Evolutionary conservation across 1,140 invertebrate species (phyloP), one percentile per base, ranked within the genome.

Genomic region (Macrocentrus cingulum): DNA sequence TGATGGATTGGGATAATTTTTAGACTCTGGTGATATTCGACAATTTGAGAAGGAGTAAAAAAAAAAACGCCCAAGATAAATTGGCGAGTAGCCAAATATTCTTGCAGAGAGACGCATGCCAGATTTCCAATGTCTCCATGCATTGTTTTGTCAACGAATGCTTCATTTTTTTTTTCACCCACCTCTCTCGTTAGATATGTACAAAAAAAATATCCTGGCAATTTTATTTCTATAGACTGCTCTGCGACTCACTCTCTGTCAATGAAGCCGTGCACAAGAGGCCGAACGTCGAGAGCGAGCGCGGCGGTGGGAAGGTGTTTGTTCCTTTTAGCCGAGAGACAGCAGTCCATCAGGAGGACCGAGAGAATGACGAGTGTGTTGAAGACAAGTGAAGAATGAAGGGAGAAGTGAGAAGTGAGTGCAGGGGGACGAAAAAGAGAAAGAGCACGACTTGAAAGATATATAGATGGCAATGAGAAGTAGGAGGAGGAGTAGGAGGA

Each of bases 401-500:
- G 36, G 3, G 36, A 39, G 25, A 29, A 29, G 25, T 19, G 36
- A 39, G 25, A 29, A 29, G 25, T 19, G 36, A 13, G 18, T 36
- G 52, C 22, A 23, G 25, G 36, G 51, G 50, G 58, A 58, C 42
- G 49, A 65, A 56, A 19, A 48, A 46, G 56, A 62, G 13, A 46
- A 59, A 52, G 52, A 41, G 22, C 20, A 20, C n/a, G 22, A 22
- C 25, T 29, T 29, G 25, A 29, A 29, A 29, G 25, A 29, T 29
- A 29, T 29, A 29, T 29, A 29, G 25, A 29, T n/a, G n/a, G n/a
- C n/a, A 5, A n/a, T 34, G 29, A 1, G 13, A 44, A 54, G n/a
- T n/a, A 39, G 13, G 25, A 41, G 16, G 13, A 15, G 20, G 25
- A 32, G 18, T n/a, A 55, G 34, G 16, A 56, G 52, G 36, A 41